A percentile compares a stretch with the other conserved stretches of the same genome.
These are phyloP conservation scores for Chrysopilus asiliformis DNA, from an alignment of 2,888 invertebrate genomes.

Conservation along the genomic window DNA sequence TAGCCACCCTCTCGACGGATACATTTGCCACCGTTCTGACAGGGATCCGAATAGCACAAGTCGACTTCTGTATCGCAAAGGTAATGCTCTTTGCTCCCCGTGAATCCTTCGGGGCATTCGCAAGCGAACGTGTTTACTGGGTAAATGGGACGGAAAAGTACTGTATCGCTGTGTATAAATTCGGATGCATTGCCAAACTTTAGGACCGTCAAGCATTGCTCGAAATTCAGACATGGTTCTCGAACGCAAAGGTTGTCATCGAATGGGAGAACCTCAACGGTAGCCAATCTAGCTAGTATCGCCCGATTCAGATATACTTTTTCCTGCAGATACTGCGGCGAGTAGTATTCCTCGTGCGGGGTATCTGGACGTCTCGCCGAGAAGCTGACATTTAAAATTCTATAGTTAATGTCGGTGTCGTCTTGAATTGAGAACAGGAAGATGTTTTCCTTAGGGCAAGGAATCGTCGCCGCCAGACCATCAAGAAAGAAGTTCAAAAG, in stretches of 20 bases:
- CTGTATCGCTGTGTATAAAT: conserved; percentile 77
- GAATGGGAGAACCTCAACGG: conserved; percentile 85
- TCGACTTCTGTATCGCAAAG: conserved; percentile 94
- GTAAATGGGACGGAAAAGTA: conserved; percentile 86
- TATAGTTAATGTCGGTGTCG: conserved; percentile 75
- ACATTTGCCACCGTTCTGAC: conserved; percentile 77
- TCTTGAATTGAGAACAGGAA: conserved; percentile 87
- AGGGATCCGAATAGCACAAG: conserved; percentile 91
- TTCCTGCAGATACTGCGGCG: conserved; percentile 81
- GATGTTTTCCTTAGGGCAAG: conserved; percentile 84
- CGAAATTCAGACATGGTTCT: conserved; percentile 89
- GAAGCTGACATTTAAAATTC: conserved; percentile 87
- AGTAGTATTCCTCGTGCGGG: conserved; percentile 64
- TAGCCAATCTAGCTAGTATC: conserved; percentile 73
- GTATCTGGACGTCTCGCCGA: conserved; percentile 74
- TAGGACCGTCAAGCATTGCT: conserved; percentile 79
- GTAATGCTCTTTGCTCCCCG: conserved; percentile 78
- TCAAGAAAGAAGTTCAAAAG: conserved; percentile 77
- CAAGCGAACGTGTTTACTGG: conserved; percentile 91
- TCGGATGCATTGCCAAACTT: conserved; percentile 88
- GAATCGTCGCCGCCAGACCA: conserved; percentile 81
- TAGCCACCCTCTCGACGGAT: conserved; percentile 79
- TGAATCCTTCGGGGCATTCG: conserved; percentile 81
- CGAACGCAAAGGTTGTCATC: conserved; percentile 92
- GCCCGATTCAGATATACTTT: conserved; percentile 85